These are phyloP conservation scores for Dasysyrphus tricinctus DNA, from an alignment of 2,888 invertebrate genomes.

Conservation along the genomic window DNA sequence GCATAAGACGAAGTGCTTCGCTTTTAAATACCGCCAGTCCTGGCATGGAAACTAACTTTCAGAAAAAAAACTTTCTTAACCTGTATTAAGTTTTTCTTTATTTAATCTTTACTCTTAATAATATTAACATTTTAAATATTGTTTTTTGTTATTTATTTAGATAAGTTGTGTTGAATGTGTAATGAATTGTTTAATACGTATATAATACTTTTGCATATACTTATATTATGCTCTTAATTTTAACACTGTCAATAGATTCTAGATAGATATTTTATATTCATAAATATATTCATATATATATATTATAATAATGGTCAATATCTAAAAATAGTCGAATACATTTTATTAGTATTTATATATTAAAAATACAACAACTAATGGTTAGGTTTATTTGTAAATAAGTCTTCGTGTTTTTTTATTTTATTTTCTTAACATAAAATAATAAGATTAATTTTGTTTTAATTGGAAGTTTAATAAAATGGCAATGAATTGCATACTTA, in stretches of 20 bases:
- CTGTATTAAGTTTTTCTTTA: slow-evolving; percentile 43
- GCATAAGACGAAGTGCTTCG: no score
- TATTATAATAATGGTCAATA: slow-evolving; percentile 50
- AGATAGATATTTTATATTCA: slow-evolving; percentile 43
- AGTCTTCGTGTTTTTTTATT: slow-evolving; percentile 56
- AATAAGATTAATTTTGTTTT: not conserved
- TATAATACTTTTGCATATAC: slow-evolving; percentile 68
- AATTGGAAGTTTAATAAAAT: slow-evolving; percentile 54
- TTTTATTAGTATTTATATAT: slow-evolving; percentile 53
- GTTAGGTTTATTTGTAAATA: slow-evolving; percentile 62
- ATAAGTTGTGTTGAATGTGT: no score
- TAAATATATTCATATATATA: slow-evolving; percentile 47
- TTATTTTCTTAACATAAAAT: slow-evolving; percentile 14
- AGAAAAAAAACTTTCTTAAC: not conserved
- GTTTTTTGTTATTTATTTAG: slow-evolving; percentile 21
- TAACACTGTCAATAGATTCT: slow-evolving; percentile 65
- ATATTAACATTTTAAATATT: slow-evolving; percentile 63
- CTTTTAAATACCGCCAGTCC: no score
- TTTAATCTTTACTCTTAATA: slow-evolving; percentile 48
- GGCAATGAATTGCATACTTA: slow-evolving; percentile 42
- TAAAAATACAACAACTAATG: slow-evolving; percentile 59
- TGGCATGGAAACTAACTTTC: no score
- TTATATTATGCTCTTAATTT: slow-evolving; percentile 46
- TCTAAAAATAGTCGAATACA: slow-evolving; percentile 59
- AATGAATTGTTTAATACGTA: slow-evolving; percentile 52